Evolutionary conservation across 2,113 vertebrate species (phyloP).

Genomic region (Chaenogobius annularis): DNA sequence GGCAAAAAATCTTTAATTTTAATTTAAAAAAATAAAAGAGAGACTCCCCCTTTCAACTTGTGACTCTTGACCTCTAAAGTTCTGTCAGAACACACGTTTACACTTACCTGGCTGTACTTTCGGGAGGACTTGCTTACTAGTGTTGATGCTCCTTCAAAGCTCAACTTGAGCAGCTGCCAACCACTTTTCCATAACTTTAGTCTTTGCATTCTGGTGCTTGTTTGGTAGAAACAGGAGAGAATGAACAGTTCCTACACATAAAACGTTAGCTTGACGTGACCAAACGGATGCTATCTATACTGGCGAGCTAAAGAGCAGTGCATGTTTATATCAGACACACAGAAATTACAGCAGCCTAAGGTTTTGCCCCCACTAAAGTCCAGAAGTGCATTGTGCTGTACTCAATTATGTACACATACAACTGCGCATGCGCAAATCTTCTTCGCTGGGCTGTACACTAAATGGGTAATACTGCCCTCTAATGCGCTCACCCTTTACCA

Average conservation of each 20-base stretch:
- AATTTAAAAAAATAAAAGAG: too few species aligned
- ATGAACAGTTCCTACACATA: neutral
- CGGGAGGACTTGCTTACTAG: constrained; percentile 26
- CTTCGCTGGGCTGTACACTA: neutral
- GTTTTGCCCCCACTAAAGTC: neutral
- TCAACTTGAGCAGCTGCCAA: constrained; percentile 55
- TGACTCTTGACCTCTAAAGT: neutral
- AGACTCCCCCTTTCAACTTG: too few species aligned
- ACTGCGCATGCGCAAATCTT: constrained; percentile 28
- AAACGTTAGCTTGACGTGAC: constrained; percentile 1
- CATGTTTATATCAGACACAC: constrained; percentile 15
- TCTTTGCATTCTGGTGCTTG: constrained; percentile 61
- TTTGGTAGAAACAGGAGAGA: neutral
- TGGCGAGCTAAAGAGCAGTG: neutral
- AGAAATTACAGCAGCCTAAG: neutral
- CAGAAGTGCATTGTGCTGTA: neutral
- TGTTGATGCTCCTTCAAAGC: constrained; percentile 41
- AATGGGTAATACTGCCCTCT: neutral
- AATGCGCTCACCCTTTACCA: neutral
- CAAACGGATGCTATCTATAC: neutral
- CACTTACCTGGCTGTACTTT: constrained; percentile 68
- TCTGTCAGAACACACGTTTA: neutral
- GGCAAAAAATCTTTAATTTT: too few species aligned
- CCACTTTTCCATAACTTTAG: constrained; percentile 38
- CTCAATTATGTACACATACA: neutral